A percentile compares a stretch with the other conserved stretches of the same genome.
Conservation (phyloP, 2,888 invertebrate species). For the Oscheius sp. region DNA sequence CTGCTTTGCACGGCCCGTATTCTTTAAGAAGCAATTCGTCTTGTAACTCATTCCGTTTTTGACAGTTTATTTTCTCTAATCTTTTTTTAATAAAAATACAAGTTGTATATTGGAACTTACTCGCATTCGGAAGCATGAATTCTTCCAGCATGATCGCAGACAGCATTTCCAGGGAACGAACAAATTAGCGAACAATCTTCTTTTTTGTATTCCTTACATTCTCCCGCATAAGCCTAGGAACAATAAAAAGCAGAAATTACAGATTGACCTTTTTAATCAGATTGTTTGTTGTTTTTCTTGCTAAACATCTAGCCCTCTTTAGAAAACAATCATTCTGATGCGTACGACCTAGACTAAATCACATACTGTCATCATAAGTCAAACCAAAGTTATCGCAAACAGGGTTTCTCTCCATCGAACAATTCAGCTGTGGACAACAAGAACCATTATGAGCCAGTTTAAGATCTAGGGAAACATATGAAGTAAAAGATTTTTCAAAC, state of each 20-base stretch:
- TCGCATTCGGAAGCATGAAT: slow-evolving; percentile 56
- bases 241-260: not conserved
- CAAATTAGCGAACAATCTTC: slow-evolving; percentile 17
- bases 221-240: slow-evolving; percentile 32
- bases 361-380: not conserved
- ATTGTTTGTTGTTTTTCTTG: slow-evolving; percentile 8
- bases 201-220: slow-evolving; percentile 30
- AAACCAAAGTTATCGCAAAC: slow-evolving; percentile 64
- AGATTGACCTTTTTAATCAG: not conserved
- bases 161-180: slow-evolving; percentile 36
- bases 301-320: slow-evolving; percentile 35
- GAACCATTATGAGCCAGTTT: slow-evolving; percentile 57
- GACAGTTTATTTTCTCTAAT: slow-evolving; percentile 24
- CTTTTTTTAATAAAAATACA: not conserved
- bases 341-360: slow-evolving; percentile 37
- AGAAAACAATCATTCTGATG: slow-evolving; percentile 48
- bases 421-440: slow-evolving; percentile 59
- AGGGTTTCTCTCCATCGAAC: slow-evolving; percentile 43
- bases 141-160: slow-evolving; percentile 57
- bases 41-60: not conserved
- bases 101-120: slow-evolving; percentile 35
- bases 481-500: not conserved
- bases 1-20: slow-evolving; percentile 4
- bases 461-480: slow-evolving; percentile 50
- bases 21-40: not conserved